Evolutionary conservation across 2,797 vertebrate species (phyloP), one percentile per base, ranked within the genome.

Genomic region (Lutjanus campechanus): DNA sequence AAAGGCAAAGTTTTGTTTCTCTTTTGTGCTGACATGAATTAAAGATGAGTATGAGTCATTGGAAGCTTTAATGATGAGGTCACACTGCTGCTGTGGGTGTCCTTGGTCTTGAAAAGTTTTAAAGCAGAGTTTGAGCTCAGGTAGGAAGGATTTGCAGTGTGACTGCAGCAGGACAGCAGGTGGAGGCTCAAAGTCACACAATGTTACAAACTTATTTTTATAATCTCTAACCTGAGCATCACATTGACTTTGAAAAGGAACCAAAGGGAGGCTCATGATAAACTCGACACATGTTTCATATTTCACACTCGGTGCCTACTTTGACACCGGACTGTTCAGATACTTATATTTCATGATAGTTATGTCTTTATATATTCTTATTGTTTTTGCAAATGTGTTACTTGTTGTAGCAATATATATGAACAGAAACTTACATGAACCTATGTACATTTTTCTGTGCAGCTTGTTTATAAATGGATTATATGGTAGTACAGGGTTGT

Each of bases 301-400:
- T 49, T 86, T 92, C 41, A 54, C 40, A 11, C 81, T 92, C 0
- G 1, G 6, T 22, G 86, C 74, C 7, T 89, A 84, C 43, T 22
- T 68, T n/a, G 68, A 89, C 19, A n/a, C 16, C 0, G 79, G 76
- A 0, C 0, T 3, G 1, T n/a, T 86, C 0, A 85, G n/a, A 15
- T 79, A 79, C 20, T 7, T 84, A 0, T 63, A 41, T 15, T 88
- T 90, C 7, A 0, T 44, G 1, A 2, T 84, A 2, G 1, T 77
- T 0, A 3, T 85, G 20, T 46, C 8, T 60, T 7, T 84, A 0
- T 85, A 76, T 16, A 0, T 82, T 3, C 1, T 74, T 0, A 84
- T 83, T 1, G 1, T 90, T 4, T 4, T 16, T 20, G 4, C 20
- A 2, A 91, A 94, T 16, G 9, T 53, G 0, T 3, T 84, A 2